Base-by-base conservation (phyloP, 2,888 invertebrate genomes). In the Empis stercorea region DNA sequence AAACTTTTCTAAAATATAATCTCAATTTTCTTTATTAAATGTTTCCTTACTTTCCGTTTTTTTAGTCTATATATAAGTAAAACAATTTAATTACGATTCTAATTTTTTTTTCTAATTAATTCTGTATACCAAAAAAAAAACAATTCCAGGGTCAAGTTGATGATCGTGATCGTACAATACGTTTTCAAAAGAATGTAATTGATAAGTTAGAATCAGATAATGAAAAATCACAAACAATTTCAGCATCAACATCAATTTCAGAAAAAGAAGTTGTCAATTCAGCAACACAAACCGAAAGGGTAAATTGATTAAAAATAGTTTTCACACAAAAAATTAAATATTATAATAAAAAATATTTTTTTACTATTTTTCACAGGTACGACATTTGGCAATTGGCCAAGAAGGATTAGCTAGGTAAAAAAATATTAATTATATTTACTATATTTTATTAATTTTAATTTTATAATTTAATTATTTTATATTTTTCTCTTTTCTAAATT, bases 201-300 rank as follows among this genome's bases (percentile, higher is more conserved):
- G 73, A 76, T 61, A 75, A 78, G 63, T 71, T 68, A 49, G 67
- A 68, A 59, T 60, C 61, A 42, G 66, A 66, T 57, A 65, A 50
- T 54, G 59, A 53, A 40, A 66, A 57, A 55, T 61, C 17, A 67
- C 64, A 57, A 62, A 68, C 64, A 69, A 55, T 63, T 70, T 73
- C 62, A 68, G 73, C 56, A 64, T 69, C 51, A 66, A 13, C 40
- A 27, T 27, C 40, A 23, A 14, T 27, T 47, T 57, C 54, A 48
- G 57, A 58, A 52, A 65, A 63, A 61, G 78, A 80, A 62, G 80
- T 77, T 56, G 81, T 81, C 64, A 87, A 85, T 68, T 84, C 83
- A 56, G 84, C 88, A 61, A 88, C 88, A 59, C 88, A 88, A 73
- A 88, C 88, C 30, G 88, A 88, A 66, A 77, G 87, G 79, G 87